These are phyloP conservation scores for Eristalinus sepulchralis DNA, from an alignment of 2,888 invertebrate species.

Conservation along the genomic window DNA sequence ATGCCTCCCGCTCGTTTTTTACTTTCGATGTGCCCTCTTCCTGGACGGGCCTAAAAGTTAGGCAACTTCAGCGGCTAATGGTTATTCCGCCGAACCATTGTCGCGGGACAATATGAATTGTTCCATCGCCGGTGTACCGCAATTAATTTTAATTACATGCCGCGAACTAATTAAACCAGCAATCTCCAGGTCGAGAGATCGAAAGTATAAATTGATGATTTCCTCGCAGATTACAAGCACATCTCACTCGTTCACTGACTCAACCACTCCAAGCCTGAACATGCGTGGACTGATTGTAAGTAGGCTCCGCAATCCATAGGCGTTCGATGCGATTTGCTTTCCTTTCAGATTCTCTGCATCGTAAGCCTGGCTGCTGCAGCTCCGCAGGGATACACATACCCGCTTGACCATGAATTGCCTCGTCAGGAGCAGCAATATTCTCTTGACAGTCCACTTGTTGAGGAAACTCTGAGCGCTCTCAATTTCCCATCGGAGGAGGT, in stretches of 20 bases:
- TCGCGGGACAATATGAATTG: conserved; percentile 13
- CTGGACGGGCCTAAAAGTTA: neutral
- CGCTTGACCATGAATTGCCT: neutral
- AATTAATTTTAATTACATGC: conserved; percentile 41
- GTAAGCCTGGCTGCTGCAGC: conserved; percentile 59
- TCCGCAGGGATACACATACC: conserved; percentile 72
- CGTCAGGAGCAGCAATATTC: neutral
- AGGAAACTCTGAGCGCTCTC: neutral
- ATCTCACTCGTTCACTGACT: conserved; percentile 73
- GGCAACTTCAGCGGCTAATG: conserved; percentile 16
- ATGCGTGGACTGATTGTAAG: conserved; percentile 74
- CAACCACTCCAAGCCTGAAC: conserved; percentile 66
- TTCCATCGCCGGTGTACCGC: neutral
- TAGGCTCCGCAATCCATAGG: neutral
- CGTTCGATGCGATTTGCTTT: neutral
- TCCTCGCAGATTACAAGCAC: conserved; percentile 35
- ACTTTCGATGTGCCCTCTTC: neutral
- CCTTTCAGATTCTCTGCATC: conserved; percentile 67
- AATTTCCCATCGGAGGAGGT: neutral
- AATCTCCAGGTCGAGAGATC: neutral
- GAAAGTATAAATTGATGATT: conserved; percentile 44
- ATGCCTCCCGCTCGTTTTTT: neutral
- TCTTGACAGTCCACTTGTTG: neutral
- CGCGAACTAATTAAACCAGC: conserved; percentile 17
- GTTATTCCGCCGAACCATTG: conserved; percentile 7